phyloP scores from a whole-genome alignment of 2,888 invertebrate genomes.

The Lagria hirta region DNA sequence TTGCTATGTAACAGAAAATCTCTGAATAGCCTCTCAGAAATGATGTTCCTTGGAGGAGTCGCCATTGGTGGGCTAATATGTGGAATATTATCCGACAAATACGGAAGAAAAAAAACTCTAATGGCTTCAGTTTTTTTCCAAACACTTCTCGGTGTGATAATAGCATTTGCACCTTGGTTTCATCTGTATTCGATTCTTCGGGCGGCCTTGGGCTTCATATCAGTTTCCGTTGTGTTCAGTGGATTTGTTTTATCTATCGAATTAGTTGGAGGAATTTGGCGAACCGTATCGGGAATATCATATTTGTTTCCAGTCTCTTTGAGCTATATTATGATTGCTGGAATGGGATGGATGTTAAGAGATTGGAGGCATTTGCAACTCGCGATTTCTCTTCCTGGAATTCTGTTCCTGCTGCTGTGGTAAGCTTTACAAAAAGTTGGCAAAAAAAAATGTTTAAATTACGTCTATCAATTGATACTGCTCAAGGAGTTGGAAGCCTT shows the following conservation, averaged over 20 bases:
- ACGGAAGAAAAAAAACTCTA: constrained; percentile 73
- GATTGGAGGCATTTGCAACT: constrained; percentile 75
- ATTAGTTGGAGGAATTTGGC: constrained; percentile 76
- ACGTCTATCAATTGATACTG: not conserved
- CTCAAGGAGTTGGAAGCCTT: not conserved
- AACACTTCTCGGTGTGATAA: constrained; percentile 48
- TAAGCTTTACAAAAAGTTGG: constrained; percentile 43
- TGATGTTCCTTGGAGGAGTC: constrained; percentile 75
- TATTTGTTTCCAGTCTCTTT: constrained; percentile 78
- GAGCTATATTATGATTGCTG: constrained; percentile 72
- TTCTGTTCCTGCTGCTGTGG: constrained; percentile 68
- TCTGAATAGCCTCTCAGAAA: constrained; percentile 72
- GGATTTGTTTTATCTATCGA: constrained; percentile 79
- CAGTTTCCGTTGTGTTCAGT: constrained; percentile 80
- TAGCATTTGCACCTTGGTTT: constrained; percentile 71
- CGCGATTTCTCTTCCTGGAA: constrained; percentile 71
- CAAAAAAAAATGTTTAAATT: constrained; percentile 17
- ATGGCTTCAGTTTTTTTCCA: constrained; percentile 65
- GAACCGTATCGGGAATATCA: constrained; percentile 77
- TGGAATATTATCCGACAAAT: constrained; percentile 77
- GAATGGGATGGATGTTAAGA: constrained; percentile 68
- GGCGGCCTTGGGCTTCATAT: constrained; percentile 72
- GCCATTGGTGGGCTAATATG: constrained; percentile 78
- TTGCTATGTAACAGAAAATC: constrained; percentile 73
- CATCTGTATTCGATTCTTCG: constrained; percentile 70